Base-by-base conservation (phyloP, 2,113 vertebrate species). In the Podiceps cristatus region DNA sequence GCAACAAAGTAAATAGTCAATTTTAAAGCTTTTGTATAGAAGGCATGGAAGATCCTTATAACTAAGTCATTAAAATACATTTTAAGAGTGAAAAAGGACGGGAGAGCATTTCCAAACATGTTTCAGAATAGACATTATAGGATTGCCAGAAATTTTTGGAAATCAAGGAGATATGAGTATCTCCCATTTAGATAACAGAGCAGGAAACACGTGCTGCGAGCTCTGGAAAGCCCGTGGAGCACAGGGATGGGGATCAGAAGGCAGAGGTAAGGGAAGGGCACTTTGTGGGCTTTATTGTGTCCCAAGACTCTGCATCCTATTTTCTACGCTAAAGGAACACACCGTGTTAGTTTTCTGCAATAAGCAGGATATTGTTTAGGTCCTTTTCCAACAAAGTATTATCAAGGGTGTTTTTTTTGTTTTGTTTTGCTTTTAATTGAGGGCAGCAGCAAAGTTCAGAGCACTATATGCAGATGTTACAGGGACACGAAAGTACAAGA, bases 401-500 rank as follows among this genome's bases (percentile, higher is more conserved):
- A 97, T 97, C 97, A 96, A 93, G 68, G 60, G 15, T 2, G 9
- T 10, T 6, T 56, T 63, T 80, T 14, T 45, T 42, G 42, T 42
- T 53, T 85, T 93, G 84, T 71, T 95, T 83, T 88, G 60, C 62
- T 63, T 92, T 92, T 94, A 78, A 94, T 83, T 74, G 91, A 90
- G 87, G 84, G 84, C 78, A 94, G 87, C 89, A 90, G 58, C 69
- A 95, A 93, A 93, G 97, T 91, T 98, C 92, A 97, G 78, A 96
- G 76, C 84, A 92, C 55, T 71, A 11, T 3, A 68, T 92, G 91
- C 86, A 96, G 93, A 97, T 96, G 97, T 94, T 95, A 77, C 91
- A 67, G 90, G 87, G 93, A 94, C 96, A 97, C 79, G 10, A 94
- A 97, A 96, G 94, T 97, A 97, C 95, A 95, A 96, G 97, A 97